Conservation (phyloP, 92 coral and sea anemone species). For the Porites divaricata region DNA sequence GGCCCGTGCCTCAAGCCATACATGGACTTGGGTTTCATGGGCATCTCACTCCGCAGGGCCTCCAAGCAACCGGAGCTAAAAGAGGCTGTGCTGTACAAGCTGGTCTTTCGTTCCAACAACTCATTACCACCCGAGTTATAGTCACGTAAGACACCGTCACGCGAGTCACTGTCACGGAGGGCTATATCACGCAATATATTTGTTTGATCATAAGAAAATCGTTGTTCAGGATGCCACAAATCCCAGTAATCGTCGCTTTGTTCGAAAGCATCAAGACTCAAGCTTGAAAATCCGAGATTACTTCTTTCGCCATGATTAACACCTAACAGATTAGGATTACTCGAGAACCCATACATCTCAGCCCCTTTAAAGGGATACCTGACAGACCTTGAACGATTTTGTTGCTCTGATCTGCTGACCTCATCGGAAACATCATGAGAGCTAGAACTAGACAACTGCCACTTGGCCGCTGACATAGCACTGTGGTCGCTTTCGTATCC, state of each 20-base stretch:
- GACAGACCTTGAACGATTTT: conserved; percentile 3
- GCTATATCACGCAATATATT: conserved; percentile 19
- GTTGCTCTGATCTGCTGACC: not conserved
- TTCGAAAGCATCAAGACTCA: not conserved
- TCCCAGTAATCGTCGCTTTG: not conserved
- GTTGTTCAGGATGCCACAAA: not conserved
- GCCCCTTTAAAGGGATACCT: not conserved
- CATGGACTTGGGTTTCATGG: conserved; percentile 39
- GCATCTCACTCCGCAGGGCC: not conserved
- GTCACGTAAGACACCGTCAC: conserved; percentile 27
- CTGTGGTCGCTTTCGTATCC: conserved; percentile 79
- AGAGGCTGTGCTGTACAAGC: not conserved
- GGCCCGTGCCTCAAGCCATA: conserved; percentile 17
- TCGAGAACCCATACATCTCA: not conserved
- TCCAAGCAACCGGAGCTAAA: conserved; percentile 7
- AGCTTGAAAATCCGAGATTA: conserved; percentile 1
- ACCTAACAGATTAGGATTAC: no score
- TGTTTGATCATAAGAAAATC: not conserved
- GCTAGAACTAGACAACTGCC: conserved; percentile 37
- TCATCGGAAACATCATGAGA: conserved; percentile 23
- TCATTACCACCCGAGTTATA: not conserved
- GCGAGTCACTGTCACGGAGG: conserved; percentile 26
- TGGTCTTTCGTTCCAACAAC: conserved; percentile 10
- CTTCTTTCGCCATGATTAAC: no score
- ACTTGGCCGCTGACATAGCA: conserved; percentile 23